These are phyloP conservation scores for Nemotelus pantherinus DNA, from an alignment of 2,888 invertebrate genomes.

Conservation along the genomic window DNA sequence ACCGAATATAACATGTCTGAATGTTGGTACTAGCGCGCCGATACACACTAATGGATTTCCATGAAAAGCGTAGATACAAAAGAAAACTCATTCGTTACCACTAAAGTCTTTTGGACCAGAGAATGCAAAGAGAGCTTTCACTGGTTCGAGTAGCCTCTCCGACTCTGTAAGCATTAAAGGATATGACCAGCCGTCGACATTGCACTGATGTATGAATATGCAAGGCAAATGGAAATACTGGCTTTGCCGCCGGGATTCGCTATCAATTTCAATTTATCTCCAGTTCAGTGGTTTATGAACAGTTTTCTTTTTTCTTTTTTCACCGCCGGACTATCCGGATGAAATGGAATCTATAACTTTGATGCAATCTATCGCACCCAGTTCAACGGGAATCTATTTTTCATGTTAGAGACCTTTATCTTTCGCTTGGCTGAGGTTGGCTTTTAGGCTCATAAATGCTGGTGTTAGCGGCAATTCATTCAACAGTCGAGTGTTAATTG, in stretches of 20 bases:
- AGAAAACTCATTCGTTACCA: slow-evolving; percentile 28
- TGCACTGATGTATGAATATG: slow-evolving; percentile 24
- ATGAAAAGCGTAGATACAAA: slow-evolving; percentile 1
- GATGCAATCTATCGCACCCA: background rate
- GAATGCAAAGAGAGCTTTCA: no score
- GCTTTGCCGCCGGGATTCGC: background rate
- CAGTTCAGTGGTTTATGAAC: slow-evolving; percentile 34
- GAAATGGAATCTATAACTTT: background rate
- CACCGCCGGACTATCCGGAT: background rate
- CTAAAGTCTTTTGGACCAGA: background rate
- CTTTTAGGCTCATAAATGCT: no score
- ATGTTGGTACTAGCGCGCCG: background rate
- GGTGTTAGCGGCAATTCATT: no score
- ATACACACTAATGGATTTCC: background rate
- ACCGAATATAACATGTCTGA: background rate
- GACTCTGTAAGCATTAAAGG: background rate
- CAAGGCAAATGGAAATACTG: slow-evolving; percentile 20
- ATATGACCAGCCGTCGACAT: slow-evolving; percentile 6
- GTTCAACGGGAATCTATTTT: no score
- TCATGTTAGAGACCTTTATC: no score
- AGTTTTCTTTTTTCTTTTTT: slow-evolving; percentile 7
- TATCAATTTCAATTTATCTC: slow-evolving; percentile 46
- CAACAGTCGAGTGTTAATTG: no score
- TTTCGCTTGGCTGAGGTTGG: no score
- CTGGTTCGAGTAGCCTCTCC: no score